Evolutionary conservation across 2,113 vertebrate genomes (phyloP).

Genomic region (Drymodes brunneopygia): DNA sequence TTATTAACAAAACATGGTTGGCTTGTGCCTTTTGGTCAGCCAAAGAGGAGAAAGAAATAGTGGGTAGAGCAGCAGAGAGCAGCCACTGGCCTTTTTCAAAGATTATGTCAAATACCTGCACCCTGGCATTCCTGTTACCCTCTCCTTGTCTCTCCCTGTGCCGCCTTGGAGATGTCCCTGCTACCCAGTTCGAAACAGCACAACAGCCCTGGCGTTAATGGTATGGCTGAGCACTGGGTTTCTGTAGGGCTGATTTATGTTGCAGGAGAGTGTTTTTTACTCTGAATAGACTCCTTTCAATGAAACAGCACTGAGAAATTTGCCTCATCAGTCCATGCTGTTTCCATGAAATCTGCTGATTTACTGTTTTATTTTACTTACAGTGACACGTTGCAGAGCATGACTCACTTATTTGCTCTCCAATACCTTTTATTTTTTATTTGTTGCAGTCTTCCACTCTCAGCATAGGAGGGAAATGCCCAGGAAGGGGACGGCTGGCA

Average conservation of each 20-base stretch:
- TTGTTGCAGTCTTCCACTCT: background rate
- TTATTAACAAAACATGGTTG: background rate
- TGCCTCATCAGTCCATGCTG: too few relatives aligned
- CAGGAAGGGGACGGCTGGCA: background rate
- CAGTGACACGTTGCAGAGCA: background rate
- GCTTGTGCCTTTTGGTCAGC: background rate
- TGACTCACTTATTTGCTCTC: background rate
- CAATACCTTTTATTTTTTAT: background rate
- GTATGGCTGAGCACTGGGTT: fast-evolving
- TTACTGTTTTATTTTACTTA: background rate
- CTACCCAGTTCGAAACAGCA: fast-evolving
- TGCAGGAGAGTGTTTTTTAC: background rate
- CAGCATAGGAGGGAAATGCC: background rate
- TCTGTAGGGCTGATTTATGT: background rate
- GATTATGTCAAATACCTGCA: background rate
- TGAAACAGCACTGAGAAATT: background rate
- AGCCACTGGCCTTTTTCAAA: background rate
- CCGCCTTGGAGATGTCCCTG: background rate
- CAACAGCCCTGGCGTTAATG: background rate
- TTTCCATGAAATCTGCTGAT: background rate
- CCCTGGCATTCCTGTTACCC: background rate
- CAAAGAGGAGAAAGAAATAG: background rate
- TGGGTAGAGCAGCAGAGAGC: background rate
- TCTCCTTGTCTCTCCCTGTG: background rate
- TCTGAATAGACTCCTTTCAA: background rate